phyloP scores from a whole-genome alignment of 2,888 invertebrate species.

The Trimorus sp. region DNA sequence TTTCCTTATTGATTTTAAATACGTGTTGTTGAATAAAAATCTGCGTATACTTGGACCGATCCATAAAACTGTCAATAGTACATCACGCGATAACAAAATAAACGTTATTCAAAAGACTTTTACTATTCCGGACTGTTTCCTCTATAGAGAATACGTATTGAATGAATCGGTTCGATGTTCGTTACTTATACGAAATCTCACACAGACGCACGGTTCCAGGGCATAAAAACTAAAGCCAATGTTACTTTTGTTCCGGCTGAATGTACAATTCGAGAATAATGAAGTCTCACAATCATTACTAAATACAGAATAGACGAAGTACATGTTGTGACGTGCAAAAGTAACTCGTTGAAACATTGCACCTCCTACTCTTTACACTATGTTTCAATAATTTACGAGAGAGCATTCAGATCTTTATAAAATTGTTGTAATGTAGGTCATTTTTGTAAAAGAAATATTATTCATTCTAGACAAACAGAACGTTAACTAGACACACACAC shows the following conservation, averaged over 20 bases:
- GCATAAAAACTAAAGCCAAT: slow-evolving; percentile 25
- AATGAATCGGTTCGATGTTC: slow-evolving; percentile 39
- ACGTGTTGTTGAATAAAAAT: slow-evolving; percentile 23
- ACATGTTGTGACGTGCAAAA: too few species aligned
- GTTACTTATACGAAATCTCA: slow-evolving; percentile 35
- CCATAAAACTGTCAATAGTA: slow-evolving; percentile 53
- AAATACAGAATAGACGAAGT: too few species aligned
- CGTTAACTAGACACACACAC: too few species aligned
- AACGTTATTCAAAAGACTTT: slow-evolving; percentile 58
- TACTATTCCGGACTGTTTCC: slow-evolving; percentile 52
- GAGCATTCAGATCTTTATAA: too few species aligned
- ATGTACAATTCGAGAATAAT: slow-evolving; percentile 28
- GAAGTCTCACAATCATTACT: not conserved
- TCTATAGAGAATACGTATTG: slow-evolving; percentile 47
- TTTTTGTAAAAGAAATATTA: too few species aligned
- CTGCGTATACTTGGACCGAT: slow-evolving; percentile 37
- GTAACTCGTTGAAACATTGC: too few species aligned
- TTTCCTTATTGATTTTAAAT: slow-evolving; percentile 38
- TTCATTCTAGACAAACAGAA: too few species aligned
- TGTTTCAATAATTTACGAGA: too few species aligned
- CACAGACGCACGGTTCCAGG: slow-evolving; percentile 15
- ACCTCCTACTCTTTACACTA: too few species aligned
- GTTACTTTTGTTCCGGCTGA: slow-evolving; percentile 5
- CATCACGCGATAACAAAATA: slow-evolving; percentile 37
- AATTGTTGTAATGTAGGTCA: too few species aligned